Conservation (phyloP, 2,888 invertebrate species). For the Chesias legatella region DNA sequence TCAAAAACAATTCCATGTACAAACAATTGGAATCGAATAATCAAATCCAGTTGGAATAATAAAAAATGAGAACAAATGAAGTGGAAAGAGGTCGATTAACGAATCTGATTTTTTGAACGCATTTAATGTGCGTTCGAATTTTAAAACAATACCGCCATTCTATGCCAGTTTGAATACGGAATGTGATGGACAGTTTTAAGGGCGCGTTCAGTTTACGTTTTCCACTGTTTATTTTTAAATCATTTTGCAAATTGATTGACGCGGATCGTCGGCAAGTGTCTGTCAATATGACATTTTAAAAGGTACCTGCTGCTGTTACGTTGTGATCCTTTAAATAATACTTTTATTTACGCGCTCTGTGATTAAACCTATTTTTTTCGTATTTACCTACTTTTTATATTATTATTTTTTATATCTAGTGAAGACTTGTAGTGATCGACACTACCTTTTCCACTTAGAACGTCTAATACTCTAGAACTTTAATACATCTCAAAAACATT, state of each 20-base stretch:
- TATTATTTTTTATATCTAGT: too few species aligned
- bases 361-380: too few species aligned
- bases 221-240: slow-evolving; percentile 66
- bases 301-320: slow-evolving; percentile 23
- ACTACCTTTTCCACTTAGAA: too few species aligned
- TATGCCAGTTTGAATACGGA: slow-evolving; percentile 69
- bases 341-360: too few species aligned
- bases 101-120: slow-evolving; percentile 53
- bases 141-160: slow-evolving; percentile 76
- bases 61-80: slow-evolving; percentile 66
- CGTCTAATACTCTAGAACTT: too few species aligned
- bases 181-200: slow-evolving; percentile 65
- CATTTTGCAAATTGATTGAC: slow-evolving; percentile 45
- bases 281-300: slow-evolving; percentile 49
- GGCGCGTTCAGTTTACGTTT: slow-evolving; percentile 45
- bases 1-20: slow-evolving; percentile 55
- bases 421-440: too few species aligned
- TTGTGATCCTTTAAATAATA: not conserved
- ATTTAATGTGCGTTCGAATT: slow-evolving; percentile 67
- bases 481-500: too few species aligned
- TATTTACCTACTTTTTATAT: too few species aligned
- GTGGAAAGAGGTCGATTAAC: slow-evolving; percentile 74
- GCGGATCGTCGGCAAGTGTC: slow-evolving; percentile 48
- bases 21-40: slow-evolving; percentile 57
- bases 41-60: slow-evolving; percentile 54